Evolutionary conservation across 2,113 vertebrate species (phyloP), one percentile per base, ranked within the genome.

Genomic region (Alligator mississippiensis): DNA sequence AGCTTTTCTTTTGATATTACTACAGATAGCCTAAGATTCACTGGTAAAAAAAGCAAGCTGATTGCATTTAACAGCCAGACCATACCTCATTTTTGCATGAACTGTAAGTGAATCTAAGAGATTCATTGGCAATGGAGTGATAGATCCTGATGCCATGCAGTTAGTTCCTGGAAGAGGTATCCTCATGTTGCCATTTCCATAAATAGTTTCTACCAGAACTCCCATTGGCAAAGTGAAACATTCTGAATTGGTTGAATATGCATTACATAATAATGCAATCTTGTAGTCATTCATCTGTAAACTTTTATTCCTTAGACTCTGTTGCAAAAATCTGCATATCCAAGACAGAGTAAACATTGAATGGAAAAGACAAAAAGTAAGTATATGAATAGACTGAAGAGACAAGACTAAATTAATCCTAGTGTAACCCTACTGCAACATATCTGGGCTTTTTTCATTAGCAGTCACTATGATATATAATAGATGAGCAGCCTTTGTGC

Each of bases 201-300:
- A 99, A 97, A 99, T 99, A 88, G 99, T 99, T 97, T 99, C 99
- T 47, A 99, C 99, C 80, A 99, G 98, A 16, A 99, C 99, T 21
- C 99, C 99, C 99, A 99, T 99, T 11, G 99, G 99, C 95, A 99
- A 98, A 0, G 99, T 99, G 97, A 99, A 99, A 96, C 99, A 99
- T 96, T 99, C 99, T 0, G 99, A 99, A 98, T 99, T 99, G 84
- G 99, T 99, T 94, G 99, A 99, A 94, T 99, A 99, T 84, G 99
- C 99, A 85, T 99, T 99, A 90, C 99, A 99, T 80, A 99, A 96
- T 94, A 99, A 98, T 21, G 99, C 99, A 82, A 99, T 99, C 98
- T 99, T 99, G 95, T 99, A 99, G 97, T 99, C 99, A 22, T 98
- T 99, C 99, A 99, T 99, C 75, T 98, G 99, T 90, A 99, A 98